These are phyloP conservation scores for Proctacanthus coquilletti DNA, from an alignment of 1,140 invertebrate species.

Conservation along the genomic window DNA sequence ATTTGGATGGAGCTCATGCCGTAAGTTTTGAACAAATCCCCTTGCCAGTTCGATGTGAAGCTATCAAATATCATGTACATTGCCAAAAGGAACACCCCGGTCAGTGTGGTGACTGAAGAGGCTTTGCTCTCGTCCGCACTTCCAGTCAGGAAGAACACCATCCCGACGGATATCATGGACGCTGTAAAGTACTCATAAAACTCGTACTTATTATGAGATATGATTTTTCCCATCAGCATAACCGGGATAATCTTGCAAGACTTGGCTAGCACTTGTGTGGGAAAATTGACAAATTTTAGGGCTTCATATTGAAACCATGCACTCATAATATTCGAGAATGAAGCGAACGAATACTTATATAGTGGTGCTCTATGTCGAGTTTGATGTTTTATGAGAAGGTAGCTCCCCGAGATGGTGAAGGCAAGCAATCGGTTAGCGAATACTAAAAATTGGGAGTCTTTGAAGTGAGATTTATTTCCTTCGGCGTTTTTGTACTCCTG, in stretches of 20 bases:
- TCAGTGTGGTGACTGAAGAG: conserved; percentile 58
- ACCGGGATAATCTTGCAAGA: conserved; percentile 88
- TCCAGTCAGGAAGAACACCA: conserved; percentile 78
- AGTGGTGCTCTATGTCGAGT: conserved; percentile 68
- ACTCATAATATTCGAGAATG: conserved; percentile 95
- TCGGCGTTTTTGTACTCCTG: conserved; percentile 51
- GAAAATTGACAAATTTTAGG: conserved; percentile 95
- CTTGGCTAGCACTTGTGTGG: conserved; percentile 90
- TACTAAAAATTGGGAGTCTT: conserved; percentile 89
- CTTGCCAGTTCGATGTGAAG: conserved; percentile 98
- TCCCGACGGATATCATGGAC: conserved; percentile 76
- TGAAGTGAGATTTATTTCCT: conserved; percentile 53
- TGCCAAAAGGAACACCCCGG: conserved; percentile 71
- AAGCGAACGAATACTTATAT: conserved; percentile 93
- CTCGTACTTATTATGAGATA: conserved; percentile 79
- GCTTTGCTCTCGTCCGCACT: conserved; percentile 38
- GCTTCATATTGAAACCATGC: conserved; percentile 99
- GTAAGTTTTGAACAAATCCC: conserved; percentile 72
- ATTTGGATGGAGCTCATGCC: conserved; percentile 80
- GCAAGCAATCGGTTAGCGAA: conserved; percentile 86
- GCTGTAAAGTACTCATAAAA: conserved; percentile 89
- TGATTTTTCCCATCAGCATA: conserved; percentile 92
- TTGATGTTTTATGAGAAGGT: conserved; percentile 37
- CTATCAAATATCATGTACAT: conserved; percentile 92
- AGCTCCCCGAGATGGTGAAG: conserved; percentile 52